Percentiles rank a stretch among this genome's conserved stretches.
These are phyloP conservation scores for Solea senegalensis DNA, from an alignment of 2,113 vertebrate species.

Conservation along the genomic window DNA sequence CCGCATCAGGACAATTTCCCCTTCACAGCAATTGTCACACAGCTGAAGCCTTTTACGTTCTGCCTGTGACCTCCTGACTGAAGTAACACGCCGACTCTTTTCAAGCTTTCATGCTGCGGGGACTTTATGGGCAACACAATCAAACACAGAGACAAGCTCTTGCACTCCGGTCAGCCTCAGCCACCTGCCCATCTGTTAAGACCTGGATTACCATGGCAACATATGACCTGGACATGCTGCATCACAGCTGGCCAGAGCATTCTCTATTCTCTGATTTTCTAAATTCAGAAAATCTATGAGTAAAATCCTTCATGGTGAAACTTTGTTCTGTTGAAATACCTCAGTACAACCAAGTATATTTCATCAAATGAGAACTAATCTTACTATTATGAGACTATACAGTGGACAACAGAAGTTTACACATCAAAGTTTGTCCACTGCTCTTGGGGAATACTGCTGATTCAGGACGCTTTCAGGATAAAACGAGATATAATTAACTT, in stretches of 20 bases:
- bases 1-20: not conserved
- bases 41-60: not conserved
- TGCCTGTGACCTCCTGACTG: not conserved
- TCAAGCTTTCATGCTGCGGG: not conserved
- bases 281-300: not conserved
- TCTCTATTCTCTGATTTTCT: not conserved
- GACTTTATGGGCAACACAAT: slow-evolving; percentile 11
- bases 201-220: slow-evolving; percentile 44
- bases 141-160: slow-evolving; percentile 6
- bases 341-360: too few relatives aligned
- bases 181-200: slow-evolving; percentile 17
- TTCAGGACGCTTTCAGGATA: too few relatives aligned
- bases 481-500: not conserved
- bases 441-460: too few relatives aligned
- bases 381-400: too few relatives aligned
- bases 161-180: slow-evolving; percentile 1
- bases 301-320: too few relatives aligned
- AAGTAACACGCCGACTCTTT: not conserved
- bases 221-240: slow-evolving; percentile 4
- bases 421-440: too few relatives aligned
- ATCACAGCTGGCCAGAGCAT: not conserved
- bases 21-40: slow-evolving; percentile 6
- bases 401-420: too few relatives aligned
- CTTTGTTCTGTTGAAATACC: too few relatives aligned
- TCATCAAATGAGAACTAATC: too few relatives aligned